A percentile compares a stretch with the other conserved stretches of the same genome.
Conservation (phyloP, 2,113 vertebrate species). For the Ptychochromis oligacanthus region DNA sequence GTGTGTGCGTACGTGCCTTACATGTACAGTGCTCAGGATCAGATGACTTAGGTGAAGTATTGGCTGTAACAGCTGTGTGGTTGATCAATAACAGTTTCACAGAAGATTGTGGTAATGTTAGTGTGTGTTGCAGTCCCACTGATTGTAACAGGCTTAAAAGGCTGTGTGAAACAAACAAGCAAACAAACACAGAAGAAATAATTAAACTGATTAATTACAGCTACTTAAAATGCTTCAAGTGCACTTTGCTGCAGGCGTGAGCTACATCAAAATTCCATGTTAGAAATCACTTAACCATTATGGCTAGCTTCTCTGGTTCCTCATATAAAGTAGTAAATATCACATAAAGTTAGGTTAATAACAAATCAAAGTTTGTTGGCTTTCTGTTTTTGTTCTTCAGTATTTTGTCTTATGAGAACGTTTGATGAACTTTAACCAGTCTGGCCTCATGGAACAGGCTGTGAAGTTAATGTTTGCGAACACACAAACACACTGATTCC, state of each 20-base stretch:
- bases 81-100: constrained; percentile 67
- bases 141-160: not conserved
- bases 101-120: constrained; percentile 9
- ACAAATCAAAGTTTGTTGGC: not conserved
- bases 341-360: not conserved
- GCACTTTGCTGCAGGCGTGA: not conserved
- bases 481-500: constrained; percentile 41
- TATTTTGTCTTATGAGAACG: not conserved
- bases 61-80: constrained; percentile 54
- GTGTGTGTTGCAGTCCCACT: not conserved
- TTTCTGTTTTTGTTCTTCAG: not conserved
- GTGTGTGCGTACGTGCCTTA: not conserved
- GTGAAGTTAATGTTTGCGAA: constrained; percentile 55
- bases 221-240: not conserved
- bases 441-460: constrained; percentile 11
- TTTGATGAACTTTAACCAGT: constrained; percentile 44
- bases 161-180: not conserved
- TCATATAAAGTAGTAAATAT: no score
- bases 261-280: not conserved
- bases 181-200: not conserved
- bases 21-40: constrained; percentile 33
- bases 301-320: not conserved
- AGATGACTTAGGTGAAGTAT: constrained; percentile 54
- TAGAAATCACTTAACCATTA: not conserved
- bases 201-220: not conserved